These are phyloP conservation scores for Crotalus tigris DNA, from an alignment of 2,113 vertebrate genomes.

Conservation along the genomic window DNA sequence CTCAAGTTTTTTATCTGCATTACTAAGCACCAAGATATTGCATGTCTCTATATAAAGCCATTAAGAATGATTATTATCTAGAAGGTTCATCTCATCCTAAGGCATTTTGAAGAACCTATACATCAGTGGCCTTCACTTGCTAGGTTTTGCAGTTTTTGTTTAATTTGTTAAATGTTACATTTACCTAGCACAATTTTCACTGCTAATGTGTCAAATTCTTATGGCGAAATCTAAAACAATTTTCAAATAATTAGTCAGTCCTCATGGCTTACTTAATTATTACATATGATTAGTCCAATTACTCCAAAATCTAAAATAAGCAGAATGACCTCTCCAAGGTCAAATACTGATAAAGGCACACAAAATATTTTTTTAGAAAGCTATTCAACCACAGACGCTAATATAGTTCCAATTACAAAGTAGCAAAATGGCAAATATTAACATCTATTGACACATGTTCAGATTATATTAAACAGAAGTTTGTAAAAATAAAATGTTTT, in stretches of 20 bases:
- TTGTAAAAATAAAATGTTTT: background rate
- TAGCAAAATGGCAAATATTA: background rate
- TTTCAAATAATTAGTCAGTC: constrained; percentile 19
- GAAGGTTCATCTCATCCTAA: background rate
- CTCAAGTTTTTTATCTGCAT: background rate
- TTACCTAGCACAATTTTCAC: background rate
- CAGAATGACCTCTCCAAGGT: constrained; percentile 19
- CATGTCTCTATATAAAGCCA: background rate
- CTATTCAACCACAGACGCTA: background rate
- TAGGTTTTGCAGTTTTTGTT: background rate
- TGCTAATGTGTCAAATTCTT: constrained; percentile 1
- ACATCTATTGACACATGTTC: background rate
- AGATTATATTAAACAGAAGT: background rate
- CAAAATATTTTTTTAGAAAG: background rate
- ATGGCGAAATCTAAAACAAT: constrained; percentile 19
- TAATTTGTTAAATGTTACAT: background rate
- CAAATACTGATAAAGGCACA: constrained; percentile 6
- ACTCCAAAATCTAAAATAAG: constrained; percentile 20
- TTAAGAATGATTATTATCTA: no score
- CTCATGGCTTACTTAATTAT: constrained; percentile 21
- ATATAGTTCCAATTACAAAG: background rate
- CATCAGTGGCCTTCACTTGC: background rate
- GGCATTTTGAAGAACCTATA: background rate
- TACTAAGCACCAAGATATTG: background rate
- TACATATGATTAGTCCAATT: constrained; percentile 29